Base-by-base conservation (phyloP, 2,113 vertebrate genomes). In the Pagrus major region DNA sequence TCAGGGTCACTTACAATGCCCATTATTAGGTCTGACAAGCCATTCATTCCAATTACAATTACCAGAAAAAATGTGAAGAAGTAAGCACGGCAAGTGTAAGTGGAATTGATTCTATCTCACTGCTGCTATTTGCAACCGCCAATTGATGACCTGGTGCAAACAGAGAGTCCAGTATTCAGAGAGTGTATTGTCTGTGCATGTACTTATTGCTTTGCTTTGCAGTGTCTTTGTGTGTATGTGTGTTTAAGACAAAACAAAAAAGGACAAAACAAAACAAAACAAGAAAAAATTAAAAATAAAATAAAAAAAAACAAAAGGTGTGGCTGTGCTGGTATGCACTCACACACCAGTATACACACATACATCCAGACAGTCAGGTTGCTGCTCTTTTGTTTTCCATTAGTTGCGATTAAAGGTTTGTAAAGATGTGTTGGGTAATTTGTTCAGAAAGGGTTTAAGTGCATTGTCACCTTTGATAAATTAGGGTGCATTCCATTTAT, bases 1-100 rank as follows among this genome's bases (percentile, higher is more conserved):
- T 71, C 55, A 2, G 37, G 67, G 71, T 81, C 10, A 60, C 77
- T 92, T 90, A 90, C 73, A 81, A 69, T 72, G 64, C 14, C 86
- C 84, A 90, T 94, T 93, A 95, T 91, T 89, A 90, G 65, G 55
- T 81, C 84, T 85, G 92, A 93, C 93, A 94, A 93, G 89, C 86
- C 91, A 95, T 95, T 95, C 83, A 88, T 94, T 94, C 81, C 91
- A 93, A 94, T 95, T 93, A 87, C 89, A 92, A 88, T 88, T 85
- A 71, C 76, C 51, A 70, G 72, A 58, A 85, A 91, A 85, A 91
- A 89, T 51, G 83, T 80, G 78, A 85, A 77, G 56, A 71, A 84
- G 87, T 83, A 92, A 93, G 91, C 88, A 88, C 58, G 59, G 84
- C 80, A 37, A 80, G 73, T 52, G 46, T 73, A 92, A 94, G 92